Percentiles rank a stretch among this genome's conserved stretches.
These are phyloP conservation scores for Stomatorhinus walkeri DNA, from an alignment of 2,797 vertebrate genomes.

Conservation along the genomic window DNA sequence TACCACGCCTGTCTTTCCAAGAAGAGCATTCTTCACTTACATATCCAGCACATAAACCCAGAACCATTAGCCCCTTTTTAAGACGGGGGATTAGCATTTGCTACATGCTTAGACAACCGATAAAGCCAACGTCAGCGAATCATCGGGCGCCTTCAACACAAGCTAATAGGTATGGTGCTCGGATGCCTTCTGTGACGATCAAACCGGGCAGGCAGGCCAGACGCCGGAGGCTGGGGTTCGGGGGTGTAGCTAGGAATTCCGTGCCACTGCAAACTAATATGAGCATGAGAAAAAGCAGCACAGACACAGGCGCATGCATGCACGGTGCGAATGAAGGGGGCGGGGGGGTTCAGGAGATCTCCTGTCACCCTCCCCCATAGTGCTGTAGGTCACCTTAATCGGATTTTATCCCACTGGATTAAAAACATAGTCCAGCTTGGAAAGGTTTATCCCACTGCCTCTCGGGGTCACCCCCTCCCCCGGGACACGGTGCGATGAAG, in stretches of 20 bases:
- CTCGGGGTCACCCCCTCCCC: not conserved
- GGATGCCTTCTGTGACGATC: not conserved
- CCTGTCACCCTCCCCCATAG: not conserved
- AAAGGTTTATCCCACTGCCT: slow-evolving; percentile 1
- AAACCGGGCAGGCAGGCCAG: not conserved
- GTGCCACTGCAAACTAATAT: not conserved
- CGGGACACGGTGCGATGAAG: not conserved
- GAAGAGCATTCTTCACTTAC: not conserved
- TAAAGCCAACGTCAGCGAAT: not conserved
- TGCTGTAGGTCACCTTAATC: not conserved
- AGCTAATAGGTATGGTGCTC: not conserved
- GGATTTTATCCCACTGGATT: not conserved
- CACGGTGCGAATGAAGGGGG: not conserved
- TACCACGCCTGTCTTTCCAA: not conserved
- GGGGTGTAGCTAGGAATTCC: not conserved
- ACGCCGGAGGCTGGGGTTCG: not conserved
- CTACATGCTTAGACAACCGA: not conserved
- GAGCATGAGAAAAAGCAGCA: not conserved
- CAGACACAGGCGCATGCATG: not conserved
- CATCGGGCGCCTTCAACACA: not conserved
- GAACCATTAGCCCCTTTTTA: not conserved
- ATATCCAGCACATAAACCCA: not conserved
- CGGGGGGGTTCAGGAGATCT: not conserved
- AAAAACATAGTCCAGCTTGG: not conserved
- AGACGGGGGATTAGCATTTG: not conserved